Base-by-base conservation (phyloP, 2,888 invertebrate species). In the Andricus quercusramuli region DNA sequence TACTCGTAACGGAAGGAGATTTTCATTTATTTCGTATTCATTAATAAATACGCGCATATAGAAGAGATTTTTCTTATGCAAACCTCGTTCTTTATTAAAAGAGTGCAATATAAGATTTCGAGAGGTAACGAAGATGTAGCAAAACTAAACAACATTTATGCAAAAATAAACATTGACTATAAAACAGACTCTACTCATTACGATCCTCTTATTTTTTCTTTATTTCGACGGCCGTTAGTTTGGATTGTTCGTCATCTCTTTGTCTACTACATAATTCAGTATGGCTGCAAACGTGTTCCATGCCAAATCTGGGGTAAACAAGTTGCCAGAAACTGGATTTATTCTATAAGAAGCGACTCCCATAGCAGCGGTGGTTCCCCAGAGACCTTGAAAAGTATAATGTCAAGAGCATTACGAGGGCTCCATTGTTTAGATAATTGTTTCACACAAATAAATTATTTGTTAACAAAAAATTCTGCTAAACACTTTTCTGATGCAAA, bases 241-340 rank as follows among this genome's bases (percentile, higher is more conserved):
- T 90, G 1, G 93, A 77, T 79, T 66, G 77, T 59, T 70, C 76
- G 89, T 96, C 96, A 82, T 95, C 94, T 85, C 94, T n/a, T n/a
- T 94, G 93, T 95, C 95, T 78, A 96, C 94, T 17, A 93, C 91
- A 88, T 95, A 96, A 89, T 95, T 97, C 9, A 97, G 93, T 37
- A 94, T 94, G 47, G 17, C 93, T 0, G 97, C 97, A 83, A 96
- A 93, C 15, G 95, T 93, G 65, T 95, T 91, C 97, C 97, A 97
- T 29, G 94, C 94, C 32, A 97, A 91, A 90, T 97, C 97, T 0
- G 97, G 97, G 70, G 96, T 87, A 92, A 97, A 94, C 56, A 97
- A 89, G 84, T 94, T 94, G 6, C 95, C 95, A 29, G 97, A 96
- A 0, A 93, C 92, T 74, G 93, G 94, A 90, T 96, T 96, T 8